These are phyloP conservation scores for Rhizoglyphus robini DNA, from an alignment of 1,140 invertebrate genomes.

Conservation along the genomic window DNA sequence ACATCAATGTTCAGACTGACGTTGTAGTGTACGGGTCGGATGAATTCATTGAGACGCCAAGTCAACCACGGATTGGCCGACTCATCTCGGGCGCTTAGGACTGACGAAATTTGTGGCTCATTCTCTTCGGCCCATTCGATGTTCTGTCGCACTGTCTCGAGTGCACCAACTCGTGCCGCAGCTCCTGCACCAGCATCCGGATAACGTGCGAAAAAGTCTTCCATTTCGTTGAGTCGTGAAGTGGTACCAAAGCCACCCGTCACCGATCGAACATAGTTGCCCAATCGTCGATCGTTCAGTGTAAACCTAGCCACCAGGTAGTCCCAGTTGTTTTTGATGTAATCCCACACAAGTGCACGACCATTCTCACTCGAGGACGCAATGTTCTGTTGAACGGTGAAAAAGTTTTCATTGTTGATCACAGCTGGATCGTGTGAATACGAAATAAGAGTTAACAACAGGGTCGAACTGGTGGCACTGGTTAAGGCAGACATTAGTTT, in stretches of 20 bases:
- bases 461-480: slow-evolving; percentile 50
- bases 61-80: slow-evolving; percentile 57
- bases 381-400: slow-evolving; percentile 49
- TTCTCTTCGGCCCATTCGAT: slow-evolving; percentile 54
- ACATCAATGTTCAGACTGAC: slow-evolving; percentile 64
- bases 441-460: slow-evolving; percentile 51
- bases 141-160: slow-evolving; percentile 62
- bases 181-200: slow-evolving; percentile 72
- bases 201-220: slow-evolving; percentile 58
- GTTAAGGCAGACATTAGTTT: slow-evolving; percentile 53
- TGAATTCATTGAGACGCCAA: no score
- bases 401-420: slow-evolving; percentile 52
- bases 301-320: slow-evolving; percentile 48
- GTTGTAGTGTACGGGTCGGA: slow-evolving; percentile 66
- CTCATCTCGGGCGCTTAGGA: slow-evolving; percentile 38
- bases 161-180: slow-evolving; percentile 49
- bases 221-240: slow-evolving; percentile 56
- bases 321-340: slow-evolving; percentile 56
- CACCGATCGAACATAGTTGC: slow-evolving; percentile 52
- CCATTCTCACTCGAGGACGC: slow-evolving; percentile 50
- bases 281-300: slow-evolving; percentile 64
- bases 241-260: slow-evolving; percentile 51
- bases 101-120: slow-evolving; percentile 29
- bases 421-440: slow-evolving; percentile 47
- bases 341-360: slow-evolving; percentile 55